These are phyloP conservation scores for Hyperoplus immaculatus DNA, from an alignment of 2,797 vertebrate species.

Conservation along the genomic window DNA sequence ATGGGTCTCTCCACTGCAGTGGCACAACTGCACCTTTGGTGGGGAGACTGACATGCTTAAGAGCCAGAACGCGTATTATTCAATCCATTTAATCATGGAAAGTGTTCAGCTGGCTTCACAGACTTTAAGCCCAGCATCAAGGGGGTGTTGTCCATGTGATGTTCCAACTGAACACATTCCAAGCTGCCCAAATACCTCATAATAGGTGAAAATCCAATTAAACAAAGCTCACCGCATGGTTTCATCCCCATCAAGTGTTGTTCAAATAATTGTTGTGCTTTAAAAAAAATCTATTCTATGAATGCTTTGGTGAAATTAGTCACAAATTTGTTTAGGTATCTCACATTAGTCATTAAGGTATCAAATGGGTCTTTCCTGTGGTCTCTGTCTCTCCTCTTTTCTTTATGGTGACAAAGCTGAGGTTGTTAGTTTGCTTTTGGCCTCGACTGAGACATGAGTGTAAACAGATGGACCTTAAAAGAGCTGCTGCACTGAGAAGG, in stretches of 20 bases:
- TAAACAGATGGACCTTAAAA: slow-evolving; percentile 62
- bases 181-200: slow-evolving; percentile 27
- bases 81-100: slow-evolving; percentile 68
- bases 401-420: slow-evolving; percentile 42
- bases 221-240: slow-evolving; percentile 3
- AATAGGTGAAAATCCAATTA: slow-evolving; percentile 38
- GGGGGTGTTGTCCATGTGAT: slow-evolving; percentile 44
- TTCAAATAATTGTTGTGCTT: slow-evolving; percentile 50
- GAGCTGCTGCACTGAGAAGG: slow-evolving; percentile 50
- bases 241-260: slow-evolving; percentile 30
- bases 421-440: slow-evolving; percentile 55
- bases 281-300: slow-evolving; percentile 23
- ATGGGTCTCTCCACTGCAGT: slow-evolving; percentile 60
- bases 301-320: slow-evolving; percentile 37
- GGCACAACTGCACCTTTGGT: slow-evolving; percentile 35
- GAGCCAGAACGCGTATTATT: slow-evolving; percentile 67
- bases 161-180: slow-evolving; percentile 73
- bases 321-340: slow-evolving; percentile 43
- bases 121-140: slow-evolving; percentile 64
- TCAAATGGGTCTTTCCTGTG: slow-evolving; percentile 19
- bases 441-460: slow-evolving; percentile 46
- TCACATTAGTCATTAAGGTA: slow-evolving; percentile 32
- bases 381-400: slow-evolving; percentile 19
- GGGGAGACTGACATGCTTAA: slow-evolving; percentile 42
- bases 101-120: slow-evolving; percentile 74